These are phyloP conservation scores for Harpagifer antarcticus DNA, from an alignment of 2,797 vertebrate genomes.

Conservation along the genomic window DNA sequence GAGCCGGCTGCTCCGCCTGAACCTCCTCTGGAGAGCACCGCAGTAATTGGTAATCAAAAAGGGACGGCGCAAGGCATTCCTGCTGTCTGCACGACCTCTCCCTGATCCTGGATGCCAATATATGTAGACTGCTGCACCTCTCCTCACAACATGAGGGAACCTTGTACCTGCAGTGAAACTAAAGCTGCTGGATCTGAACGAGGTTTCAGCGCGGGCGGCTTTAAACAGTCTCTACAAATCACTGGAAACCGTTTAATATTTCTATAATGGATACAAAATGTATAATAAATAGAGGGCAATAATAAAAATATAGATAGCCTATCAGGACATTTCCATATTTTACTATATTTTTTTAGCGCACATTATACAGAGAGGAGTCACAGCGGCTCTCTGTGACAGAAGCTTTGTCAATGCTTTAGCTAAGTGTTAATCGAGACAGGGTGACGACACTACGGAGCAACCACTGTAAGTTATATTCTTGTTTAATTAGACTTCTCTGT, in stretches of 20 bases:
- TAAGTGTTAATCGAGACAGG: too few relatives aligned
- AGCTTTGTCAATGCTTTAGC: too few relatives aligned
- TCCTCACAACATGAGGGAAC: conserved; percentile 52
- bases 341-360: too few relatives aligned
- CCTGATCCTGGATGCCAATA: conserved; percentile 25
- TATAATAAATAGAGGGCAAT: too few relatives aligned
- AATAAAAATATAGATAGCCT: too few relatives aligned
- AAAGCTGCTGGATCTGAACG: conserved; percentile 14
- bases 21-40: conserved; percentile 54
- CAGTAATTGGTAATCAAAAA: conserved; percentile 77
- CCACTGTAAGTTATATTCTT: too few relatives aligned
- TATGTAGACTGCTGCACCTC: conserved; percentile 30
- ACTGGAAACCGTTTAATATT: not conserved
- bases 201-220: not conserved
- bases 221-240: conserved; percentile 1
- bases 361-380: too few relatives aligned
- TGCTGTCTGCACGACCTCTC: conserved; percentile 51
- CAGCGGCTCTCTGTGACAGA: too few relatives aligned
- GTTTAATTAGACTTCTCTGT: too few relatives aligned
- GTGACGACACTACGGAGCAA: too few relatives aligned
- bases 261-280: too few relatives aligned
- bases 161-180: conserved; percentile 21
- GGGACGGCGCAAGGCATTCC: conserved; percentile 39
- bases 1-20: conserved; percentile 45
- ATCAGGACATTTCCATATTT: too few relatives aligned